Conservation (phyloP, 1,140 invertebrate genomes). For the Plodia interpunctella region DNA sequence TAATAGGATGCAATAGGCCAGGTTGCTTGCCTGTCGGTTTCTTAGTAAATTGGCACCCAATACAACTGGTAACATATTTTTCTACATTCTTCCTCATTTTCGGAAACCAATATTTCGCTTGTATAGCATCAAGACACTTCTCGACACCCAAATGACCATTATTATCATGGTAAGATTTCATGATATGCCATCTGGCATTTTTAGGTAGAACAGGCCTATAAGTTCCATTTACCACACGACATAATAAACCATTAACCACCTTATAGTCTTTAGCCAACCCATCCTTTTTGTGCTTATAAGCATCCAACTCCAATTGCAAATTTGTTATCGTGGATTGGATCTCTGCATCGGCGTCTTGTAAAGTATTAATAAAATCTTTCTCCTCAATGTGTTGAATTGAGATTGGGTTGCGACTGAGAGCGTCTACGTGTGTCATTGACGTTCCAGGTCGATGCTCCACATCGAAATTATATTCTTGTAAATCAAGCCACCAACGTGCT, state of each 20-base stretch:
- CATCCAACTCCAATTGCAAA: not conserved
- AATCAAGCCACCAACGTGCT: conserved; percentile 48
- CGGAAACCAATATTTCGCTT: not conserved
- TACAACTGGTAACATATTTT: conserved; percentile 19
- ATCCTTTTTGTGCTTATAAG: not conserved
- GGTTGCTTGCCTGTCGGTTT: conserved; percentile 43
- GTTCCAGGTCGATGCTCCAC: conserved; percentile 40
- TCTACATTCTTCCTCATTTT: not conserved
- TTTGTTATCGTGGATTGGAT: not conserved
- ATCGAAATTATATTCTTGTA: conserved; percentile 43
- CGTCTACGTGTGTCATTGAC: conserved; percentile 18
- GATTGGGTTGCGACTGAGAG: not conserved
- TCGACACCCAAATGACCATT: not conserved
- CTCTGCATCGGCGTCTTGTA: not conserved
- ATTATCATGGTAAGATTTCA: not conserved
- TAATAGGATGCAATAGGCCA: conserved; percentile 33
- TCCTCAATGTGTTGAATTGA: not conserved
- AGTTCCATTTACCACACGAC: not conserved
- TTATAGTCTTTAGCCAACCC: not conserved
- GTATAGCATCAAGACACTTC: not conserved
- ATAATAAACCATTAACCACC: not conserved
- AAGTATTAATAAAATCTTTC: not conserved
- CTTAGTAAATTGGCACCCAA: conserved; percentile 36
- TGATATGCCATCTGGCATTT: not conserved
- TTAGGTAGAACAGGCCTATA: not conserved